A percentile compares a stretch with the other conserved stretches of the same genome.
Evolutionary conservation across 1,140 invertebrate genomes (phyloP).

Genomic region (Leptinotarsa lineolata): DNA sequence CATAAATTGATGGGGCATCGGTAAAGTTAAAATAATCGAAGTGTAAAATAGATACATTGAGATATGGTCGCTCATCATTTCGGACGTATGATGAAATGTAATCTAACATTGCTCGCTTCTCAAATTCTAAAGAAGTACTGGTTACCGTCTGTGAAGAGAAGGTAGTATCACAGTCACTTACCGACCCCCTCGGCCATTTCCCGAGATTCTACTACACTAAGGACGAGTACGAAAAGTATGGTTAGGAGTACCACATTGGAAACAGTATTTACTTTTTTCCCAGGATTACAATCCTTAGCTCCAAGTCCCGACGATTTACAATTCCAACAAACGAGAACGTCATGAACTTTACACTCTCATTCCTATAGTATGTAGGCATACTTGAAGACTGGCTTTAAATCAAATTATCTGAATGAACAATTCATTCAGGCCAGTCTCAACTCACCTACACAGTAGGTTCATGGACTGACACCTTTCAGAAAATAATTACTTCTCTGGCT

Average conservation of each 20-base stretch:
- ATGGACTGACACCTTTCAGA: too few species aligned
- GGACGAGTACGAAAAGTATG: not conserved
- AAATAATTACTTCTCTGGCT: too few species aligned
- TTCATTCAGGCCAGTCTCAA: too few species aligned
- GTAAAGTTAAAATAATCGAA: too few species aligned
- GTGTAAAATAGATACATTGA: slow-evolving; percentile 39
- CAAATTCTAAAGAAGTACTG: not conserved
- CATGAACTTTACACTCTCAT: too few species aligned
- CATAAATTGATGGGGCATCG: too few species aligned
- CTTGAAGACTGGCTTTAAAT: too few species aligned
- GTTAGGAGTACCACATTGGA: not conserved
- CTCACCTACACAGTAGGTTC: too few species aligned
- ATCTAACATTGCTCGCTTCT: not conserved
- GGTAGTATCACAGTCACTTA: not conserved
- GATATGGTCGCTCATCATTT: slow-evolving; percentile 47
- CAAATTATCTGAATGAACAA: too few species aligned
- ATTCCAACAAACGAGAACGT: not conserved
- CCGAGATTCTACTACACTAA: not conserved
- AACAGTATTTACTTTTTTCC: not conserved
- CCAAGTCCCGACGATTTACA: not conserved
- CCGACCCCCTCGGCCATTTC: not conserved
- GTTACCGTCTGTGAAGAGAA: not conserved
- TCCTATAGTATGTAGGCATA: too few species aligned
- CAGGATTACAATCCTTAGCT: not conserved
- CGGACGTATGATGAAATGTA: not conserved